Evolutionary conservation across 2,113 vertebrate species (phyloP).

Genomic region (Enhydra lutris): DNA sequence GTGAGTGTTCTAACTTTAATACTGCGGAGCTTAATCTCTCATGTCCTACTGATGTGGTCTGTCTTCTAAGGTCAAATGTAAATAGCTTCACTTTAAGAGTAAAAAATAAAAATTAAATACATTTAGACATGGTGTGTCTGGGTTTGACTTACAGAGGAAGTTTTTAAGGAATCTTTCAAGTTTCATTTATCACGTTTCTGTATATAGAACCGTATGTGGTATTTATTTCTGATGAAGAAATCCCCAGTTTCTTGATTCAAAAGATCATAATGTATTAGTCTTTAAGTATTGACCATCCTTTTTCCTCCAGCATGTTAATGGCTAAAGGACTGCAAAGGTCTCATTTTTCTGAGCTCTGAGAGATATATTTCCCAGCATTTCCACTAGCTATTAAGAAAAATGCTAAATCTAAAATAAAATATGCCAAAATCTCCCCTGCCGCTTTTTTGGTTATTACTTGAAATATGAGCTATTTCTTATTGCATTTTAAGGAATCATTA

Average conservation of each 20-base stretch:
- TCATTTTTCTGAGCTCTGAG: neutral
- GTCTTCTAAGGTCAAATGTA: constrained; percentile 80
- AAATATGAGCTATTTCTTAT: neutral
- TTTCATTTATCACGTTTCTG: constrained; percentile 24
- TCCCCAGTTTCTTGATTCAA: neutral
- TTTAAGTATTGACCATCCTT: neutral
- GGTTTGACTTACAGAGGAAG: neutral
- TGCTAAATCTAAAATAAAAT: constrained; percentile 43
- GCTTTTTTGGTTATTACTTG: neutral
- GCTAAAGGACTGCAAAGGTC: neutral
- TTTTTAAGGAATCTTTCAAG: neutral
- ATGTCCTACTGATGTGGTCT: constrained; percentile 59
- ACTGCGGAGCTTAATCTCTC: constrained; percentile 74
- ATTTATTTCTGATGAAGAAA: neutral
- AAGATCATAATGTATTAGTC: neutral
- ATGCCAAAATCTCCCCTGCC: neutral
- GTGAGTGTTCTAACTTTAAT: constrained; percentile 66
- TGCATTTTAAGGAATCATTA: constrained; percentile 14
- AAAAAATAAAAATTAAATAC: constrained; percentile 77
- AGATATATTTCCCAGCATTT: neutral
- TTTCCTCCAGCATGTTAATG: neutral
- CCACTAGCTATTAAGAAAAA: constrained; percentile 4
- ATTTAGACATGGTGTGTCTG: constrained; percentile 73
- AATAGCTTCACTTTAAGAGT: constrained; percentile 80
- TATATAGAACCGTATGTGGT: neutral